Percentiles rank a stretch among this genome's conserved stretches.
phyloP scores from a whole-genome alignment of 2,113 vertebrate species.

The Phaethon lepturus region DNA sequence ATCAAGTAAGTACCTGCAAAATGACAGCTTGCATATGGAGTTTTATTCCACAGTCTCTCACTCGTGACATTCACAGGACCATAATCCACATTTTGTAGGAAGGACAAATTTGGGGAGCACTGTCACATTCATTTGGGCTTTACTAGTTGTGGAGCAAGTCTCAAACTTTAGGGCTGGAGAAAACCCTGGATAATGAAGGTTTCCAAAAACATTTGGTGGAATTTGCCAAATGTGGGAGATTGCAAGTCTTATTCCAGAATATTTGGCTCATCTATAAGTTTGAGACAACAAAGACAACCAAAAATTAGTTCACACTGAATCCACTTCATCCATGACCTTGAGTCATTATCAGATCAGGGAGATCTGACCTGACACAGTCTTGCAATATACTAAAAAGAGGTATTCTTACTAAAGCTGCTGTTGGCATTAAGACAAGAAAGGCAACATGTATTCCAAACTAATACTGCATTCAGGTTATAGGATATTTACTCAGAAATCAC shows the following conservation, averaged over 20 bases:
- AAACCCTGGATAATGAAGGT: neutral
- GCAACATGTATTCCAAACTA: neutral
- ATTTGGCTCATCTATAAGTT: neutral
- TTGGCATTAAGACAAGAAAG: neutral
- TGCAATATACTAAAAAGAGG: neutral
- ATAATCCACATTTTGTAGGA: neutral
- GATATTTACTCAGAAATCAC: neutral
- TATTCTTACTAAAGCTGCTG: neutral
- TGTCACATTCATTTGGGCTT: neutral
- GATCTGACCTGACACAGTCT: neutral
- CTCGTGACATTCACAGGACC: neutral
- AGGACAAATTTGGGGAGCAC: neutral
- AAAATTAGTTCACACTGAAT: neutral
- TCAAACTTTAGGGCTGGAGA: neutral
- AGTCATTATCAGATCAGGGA: neutral
- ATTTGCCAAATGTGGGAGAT: neutral
- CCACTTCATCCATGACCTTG: neutral
- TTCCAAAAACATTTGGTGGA: neutral
- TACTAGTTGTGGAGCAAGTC: neutral
- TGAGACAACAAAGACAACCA: neutral
- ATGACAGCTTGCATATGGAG: neutral
- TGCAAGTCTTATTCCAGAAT: neutral
- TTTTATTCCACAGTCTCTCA: neutral
- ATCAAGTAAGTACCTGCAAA: neutral
- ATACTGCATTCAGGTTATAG: neutral